A percentile compares a stretch with the other conserved stretches of the same genome.
Conservation (phyloP, 2,888 invertebrate species). For the Tineola bisselliella region DNA sequence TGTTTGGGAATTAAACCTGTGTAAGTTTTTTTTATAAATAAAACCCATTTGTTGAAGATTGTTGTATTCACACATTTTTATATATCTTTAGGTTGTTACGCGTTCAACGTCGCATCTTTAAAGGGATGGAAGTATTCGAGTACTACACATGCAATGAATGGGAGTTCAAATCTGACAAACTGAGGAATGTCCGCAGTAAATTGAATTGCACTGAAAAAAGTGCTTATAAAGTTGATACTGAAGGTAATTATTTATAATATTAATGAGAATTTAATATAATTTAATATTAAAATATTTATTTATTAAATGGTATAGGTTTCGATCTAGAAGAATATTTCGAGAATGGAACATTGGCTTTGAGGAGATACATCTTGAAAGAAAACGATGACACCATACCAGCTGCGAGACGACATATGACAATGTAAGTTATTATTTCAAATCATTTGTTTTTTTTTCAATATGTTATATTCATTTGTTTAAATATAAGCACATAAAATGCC, state of each 20-base stretch:
- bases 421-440: constrained; percentile 4
- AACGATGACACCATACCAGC: constrained; percentile 15
- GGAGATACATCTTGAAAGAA: constrained; percentile 30
- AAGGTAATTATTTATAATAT: not conserved
- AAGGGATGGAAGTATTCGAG: constrained; percentile 2
- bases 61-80: too few relatives aligned
- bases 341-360: constrained; percentile 75
- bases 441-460: not conserved
- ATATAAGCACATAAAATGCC: too few relatives aligned
- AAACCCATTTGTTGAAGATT: too few relatives aligned
- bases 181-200: constrained; percentile 19
- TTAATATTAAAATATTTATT: too few relatives aligned
- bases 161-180: constrained; percentile 26
- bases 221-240: not conserved
- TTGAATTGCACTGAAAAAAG: constrained; percentile 14
- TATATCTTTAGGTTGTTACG: constrained; percentile 1
- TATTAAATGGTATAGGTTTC: constrained; percentile 36
- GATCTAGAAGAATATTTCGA: constrained; percentile 77
- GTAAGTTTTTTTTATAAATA: not conserved
- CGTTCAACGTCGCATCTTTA: constrained; percentile 4
- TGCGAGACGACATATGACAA: constrained; percentile 15
- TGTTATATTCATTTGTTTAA: too few relatives aligned
- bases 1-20: constrained; percentile 77
- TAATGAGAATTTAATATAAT: too few relatives aligned
- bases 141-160: constrained; percentile 27